These are phyloP conservation scores for Protaetia brevitarsis DNA, from an alignment of 1,140 invertebrate species.

Conservation along the genomic window DNA sequence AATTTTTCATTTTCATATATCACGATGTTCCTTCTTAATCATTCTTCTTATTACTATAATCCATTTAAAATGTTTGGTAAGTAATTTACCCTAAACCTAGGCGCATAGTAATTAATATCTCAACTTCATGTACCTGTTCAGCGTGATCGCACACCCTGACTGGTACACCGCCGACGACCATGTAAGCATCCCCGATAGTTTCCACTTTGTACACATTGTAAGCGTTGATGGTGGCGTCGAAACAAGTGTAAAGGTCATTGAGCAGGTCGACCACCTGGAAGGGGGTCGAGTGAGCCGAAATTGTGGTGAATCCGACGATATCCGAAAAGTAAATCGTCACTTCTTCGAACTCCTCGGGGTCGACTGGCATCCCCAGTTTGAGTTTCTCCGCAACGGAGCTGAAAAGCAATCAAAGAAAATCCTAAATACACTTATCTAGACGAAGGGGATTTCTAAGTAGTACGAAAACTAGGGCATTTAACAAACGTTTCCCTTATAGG, in stretches of 20 bases:
- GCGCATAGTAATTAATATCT: too few species aligned
- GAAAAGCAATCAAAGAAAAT: constrained; percentile 33
- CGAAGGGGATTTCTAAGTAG: too few species aligned
- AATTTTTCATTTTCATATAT: too few species aligned
- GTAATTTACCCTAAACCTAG: too few species aligned
- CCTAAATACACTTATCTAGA: too few species aligned
- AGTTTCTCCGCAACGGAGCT: constrained; percentile 87
- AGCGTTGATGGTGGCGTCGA: constrained; percentile 86
- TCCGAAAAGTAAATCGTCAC: constrained; percentile 92
- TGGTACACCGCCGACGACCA: constrained; percentile 90
- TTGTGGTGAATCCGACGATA: constrained; percentile 95
- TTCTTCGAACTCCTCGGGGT: constrained; percentile 83
- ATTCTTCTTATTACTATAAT: too few species aligned
- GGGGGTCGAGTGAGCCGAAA: constrained; percentile 84
- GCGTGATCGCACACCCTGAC: constrained; percentile 75
- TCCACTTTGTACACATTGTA: constrained; percentile 94
- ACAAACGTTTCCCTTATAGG: too few species aligned
- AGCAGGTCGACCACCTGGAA: constrained; percentile 87
- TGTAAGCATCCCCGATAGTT: constrained; percentile 94
- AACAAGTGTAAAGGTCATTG: constrained; percentile 90
- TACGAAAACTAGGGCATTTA: too few species aligned
- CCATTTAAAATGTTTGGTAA: too few species aligned
- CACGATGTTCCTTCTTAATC: too few species aligned
- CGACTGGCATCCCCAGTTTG: constrained; percentile 79
- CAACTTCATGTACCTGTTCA: constrained; percentile 57